Evolutionary conservation across 2,113 vertebrate genomes (phyloP), one percentile per base, ranked within the genome.

Genomic region (Phyllopteryx taeniolatus): DNA sequence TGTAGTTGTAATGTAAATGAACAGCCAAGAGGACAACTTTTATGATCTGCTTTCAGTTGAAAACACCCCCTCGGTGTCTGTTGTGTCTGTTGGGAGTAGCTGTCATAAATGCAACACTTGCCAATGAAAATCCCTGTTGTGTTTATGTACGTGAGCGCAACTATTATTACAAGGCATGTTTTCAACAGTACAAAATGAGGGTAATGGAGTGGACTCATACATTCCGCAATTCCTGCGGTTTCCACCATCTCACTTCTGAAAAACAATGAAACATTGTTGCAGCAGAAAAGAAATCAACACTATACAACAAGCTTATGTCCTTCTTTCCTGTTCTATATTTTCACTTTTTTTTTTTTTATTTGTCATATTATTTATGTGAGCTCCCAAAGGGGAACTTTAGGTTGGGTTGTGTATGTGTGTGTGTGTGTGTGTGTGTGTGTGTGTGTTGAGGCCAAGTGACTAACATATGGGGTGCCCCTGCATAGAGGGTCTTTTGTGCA

Each of bases 401-500:
- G 78, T 78, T 68, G 72, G 75, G 17, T 31, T 60, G 71, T 65
- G 76, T 73, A 1, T 12, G 8, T 12, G 4, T 49, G 15, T 49
- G 47, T 49, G 47, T 49, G 47, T 15, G 83, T 73, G 74, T 71
- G 69, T 68, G 56, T 71, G 22, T 31, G 22, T 59, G 80, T 75
- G 75, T 70, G 71, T 63, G 53, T 68, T 59, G 27, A 59, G 59
- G 2, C 27, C 5, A 61, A 33, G 59, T 60, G 72, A 60, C 63
- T 73, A 84, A 88, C 89, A 87, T 73, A 72, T 14, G 5, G 74
- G 82, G 84, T 87, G 87, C 87, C 86, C 79, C 74, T 71, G 57
- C 88, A 93, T 90, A 93, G 84, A 86, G 83, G 83, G 67, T 77
- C 79, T 89, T 90, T 93, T 93, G 92, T 92, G 87, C 79, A 76